Conservation (phyloP, 37 sponge, comb jelly and placozoan species). For the Cliona cf. orientalis region DNA sequence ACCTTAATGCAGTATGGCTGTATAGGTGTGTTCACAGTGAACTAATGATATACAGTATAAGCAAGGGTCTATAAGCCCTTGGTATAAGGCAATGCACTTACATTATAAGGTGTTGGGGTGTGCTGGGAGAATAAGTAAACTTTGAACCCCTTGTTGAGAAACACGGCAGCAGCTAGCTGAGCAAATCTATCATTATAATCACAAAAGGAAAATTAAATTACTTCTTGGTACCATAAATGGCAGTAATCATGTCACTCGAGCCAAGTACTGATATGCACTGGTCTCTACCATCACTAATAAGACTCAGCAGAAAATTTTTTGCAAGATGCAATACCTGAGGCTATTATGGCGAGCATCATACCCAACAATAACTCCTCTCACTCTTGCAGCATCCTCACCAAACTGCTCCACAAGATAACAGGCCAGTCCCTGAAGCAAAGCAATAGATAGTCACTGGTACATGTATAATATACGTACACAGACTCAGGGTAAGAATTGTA, state of each 20-base stretch:
- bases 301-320: neutral
- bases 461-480: neutral
- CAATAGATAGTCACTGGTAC: neutral
- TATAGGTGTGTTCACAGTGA: neutral
- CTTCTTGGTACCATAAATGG: conserved; percentile 1
- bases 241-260: neutral
- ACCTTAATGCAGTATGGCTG: conserved; percentile 88
- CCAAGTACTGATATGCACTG: neutral
- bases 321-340: conserved; percentile 55
- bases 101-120: conserved; percentile 94
- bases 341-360: conserved; percentile 98
- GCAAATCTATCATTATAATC: conserved; percentile 73
- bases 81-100: conserved; percentile 21
- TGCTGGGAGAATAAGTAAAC: conserved; percentile 87
- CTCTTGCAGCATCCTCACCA: conserved; percentile 33
- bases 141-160: conserved; percentile 84
- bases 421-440: conserved; percentile 61
- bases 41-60: neutral
- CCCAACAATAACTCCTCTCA: conserved; percentile 93
- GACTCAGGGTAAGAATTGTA: neutral
- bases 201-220: neutral
- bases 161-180: conserved; percentile 76
- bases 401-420: conserved; percentile 70
- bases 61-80: neutral
- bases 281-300: neutral